phyloP scores from a whole-genome alignment of 2,888 invertebrate species.

The Drosophila meridionalis region DNA sequence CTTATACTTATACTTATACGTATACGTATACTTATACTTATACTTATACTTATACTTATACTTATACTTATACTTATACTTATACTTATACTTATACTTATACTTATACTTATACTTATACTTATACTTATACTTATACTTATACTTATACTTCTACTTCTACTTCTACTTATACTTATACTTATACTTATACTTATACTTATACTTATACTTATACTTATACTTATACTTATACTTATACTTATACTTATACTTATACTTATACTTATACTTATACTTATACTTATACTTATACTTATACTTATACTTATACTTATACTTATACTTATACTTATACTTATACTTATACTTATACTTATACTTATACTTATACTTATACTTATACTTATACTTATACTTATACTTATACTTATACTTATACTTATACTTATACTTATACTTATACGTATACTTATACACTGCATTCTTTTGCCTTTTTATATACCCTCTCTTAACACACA shows the following conservation, averaged over 20 bases:
- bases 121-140: slow-evolving; percentile 1
- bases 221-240: slow-evolving; percentile 2
- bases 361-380: slow-evolving; percentile 4
- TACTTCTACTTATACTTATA: slow-evolving; percentile 1
- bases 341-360: slow-evolving; percentile 2
- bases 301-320: not conserved
- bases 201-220: slow-evolving; percentile 2
- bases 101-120: not conserved
- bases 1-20: not conserved
- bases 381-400: not conserved
- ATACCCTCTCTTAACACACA: not conserved
- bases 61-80: slow-evolving; percentile 2
- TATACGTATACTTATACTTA: slow-evolving; percentile 2
- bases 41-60: slow-evolving; percentile 2
- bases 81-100: not conserved
- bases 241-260: not conserved
- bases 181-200: slow-evolving; percentile 2
- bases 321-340: not conserved
- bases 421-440: not conserved
- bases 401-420: not conserved
- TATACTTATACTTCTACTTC: not conserved
- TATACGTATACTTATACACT: not conserved
- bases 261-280: not conserved
- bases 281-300: not conserved
- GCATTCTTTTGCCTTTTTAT: not conserved